These are phyloP conservation scores for Ctenodactylus gundi DNA, from an alignment of 2,113 vertebrate species.

Conservation along the genomic window DNA sequence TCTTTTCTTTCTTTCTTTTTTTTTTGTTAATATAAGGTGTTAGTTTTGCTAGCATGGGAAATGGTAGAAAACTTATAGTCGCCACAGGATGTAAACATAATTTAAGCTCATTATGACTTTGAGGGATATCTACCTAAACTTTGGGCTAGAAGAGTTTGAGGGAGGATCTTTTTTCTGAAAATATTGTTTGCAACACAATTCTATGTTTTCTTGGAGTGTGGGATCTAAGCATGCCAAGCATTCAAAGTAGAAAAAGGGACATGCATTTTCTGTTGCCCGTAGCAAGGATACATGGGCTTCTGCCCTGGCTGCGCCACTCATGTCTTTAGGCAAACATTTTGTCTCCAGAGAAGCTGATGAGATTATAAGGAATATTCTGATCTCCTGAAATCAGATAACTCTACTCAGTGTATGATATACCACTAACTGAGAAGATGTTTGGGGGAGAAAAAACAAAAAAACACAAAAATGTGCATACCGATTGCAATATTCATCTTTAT, in stretches of 20 bases:
- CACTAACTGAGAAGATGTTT: background rate
- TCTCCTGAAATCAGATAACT: background rate
- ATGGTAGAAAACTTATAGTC: background rate
- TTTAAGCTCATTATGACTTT: background rate
- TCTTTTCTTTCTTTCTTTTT: background rate
- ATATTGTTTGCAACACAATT: too few species aligned
- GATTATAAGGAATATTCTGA: background rate
- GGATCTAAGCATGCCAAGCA: accelerated
- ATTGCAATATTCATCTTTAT: background rate
- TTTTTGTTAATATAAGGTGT: background rate
- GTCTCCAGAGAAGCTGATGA: background rate
- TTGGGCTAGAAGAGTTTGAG: background rate
- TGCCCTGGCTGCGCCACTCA: too few species aligned
- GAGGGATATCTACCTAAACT: background rate
- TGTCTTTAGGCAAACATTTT: background rate
- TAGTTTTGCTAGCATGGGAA: background rate
- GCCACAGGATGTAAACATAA: background rate
- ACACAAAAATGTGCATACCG: background rate
- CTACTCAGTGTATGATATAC: background rate
- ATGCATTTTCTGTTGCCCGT: background rate
- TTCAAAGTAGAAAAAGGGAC: background rate
- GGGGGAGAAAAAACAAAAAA: background rate
- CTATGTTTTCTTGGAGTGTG: background rate
- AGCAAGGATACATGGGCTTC: background rate
- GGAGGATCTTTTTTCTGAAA: too few species aligned